Base-by-base conservation (phyloP, 1,140 invertebrate species). In the Steinernema feltiae region DNA sequence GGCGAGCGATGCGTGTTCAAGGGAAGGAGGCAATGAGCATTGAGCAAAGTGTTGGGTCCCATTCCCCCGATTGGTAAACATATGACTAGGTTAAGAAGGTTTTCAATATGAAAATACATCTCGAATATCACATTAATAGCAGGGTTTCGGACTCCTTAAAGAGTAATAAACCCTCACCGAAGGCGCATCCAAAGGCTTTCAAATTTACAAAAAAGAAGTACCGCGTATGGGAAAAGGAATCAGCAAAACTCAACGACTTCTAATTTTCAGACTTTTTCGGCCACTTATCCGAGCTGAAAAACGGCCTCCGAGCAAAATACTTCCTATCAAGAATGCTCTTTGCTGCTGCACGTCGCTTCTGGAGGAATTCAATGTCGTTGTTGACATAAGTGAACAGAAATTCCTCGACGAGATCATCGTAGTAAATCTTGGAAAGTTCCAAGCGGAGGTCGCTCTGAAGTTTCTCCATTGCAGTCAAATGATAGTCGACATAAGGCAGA, bases 381-480 rank as follows among this genome's bases (percentile, higher is more conserved):
- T 63, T 63, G 53, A 63, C 53, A 21, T 63, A 63, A 27, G 53
- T 63, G 53, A 63, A 63, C 12, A 63, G 53, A 21, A 63, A 63
- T 21, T 63, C 53, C 3, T 63, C 53, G 53, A 73, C 72, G 1
- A 48, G 32, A 24, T 79, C 78, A n/a, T 70, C 17, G 46, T 77
- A 81, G 72, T 76, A 82, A 12, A 81, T 72, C 32, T 69, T 35
- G 17, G 73, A n/a, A 27, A 84, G 48, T 73, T 82, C 81, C 12
- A 15, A 21, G 7, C 83, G 80, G 15, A 83, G 70, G 31, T 82
- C 78, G 17, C 73, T 78, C 46, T 83, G 76, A 12, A 83, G 27
- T 30, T 53, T 46, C 72, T 83, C 84, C 12, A 85, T 27, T 15
- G 76, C 75, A 1, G 24, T 24, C 41, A 83, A 48, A 70, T 85